These are phyloP conservation scores for Laupala kohalensis DNA, from an alignment of 1,140 invertebrate species.

Conservation along the genomic window DNA sequence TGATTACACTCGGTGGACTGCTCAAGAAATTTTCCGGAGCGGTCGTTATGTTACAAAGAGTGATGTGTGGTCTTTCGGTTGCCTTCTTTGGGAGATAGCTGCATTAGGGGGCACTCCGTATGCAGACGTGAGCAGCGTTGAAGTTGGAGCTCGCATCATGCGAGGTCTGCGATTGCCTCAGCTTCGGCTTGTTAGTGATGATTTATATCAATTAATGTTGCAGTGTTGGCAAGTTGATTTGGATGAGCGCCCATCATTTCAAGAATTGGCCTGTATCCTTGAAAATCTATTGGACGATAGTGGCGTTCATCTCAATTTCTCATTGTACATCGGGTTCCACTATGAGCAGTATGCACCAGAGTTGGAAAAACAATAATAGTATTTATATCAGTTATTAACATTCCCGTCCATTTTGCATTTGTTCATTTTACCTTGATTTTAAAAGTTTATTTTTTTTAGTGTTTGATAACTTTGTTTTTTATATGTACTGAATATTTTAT, in stretches of 20 bases:
- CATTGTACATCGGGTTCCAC: conserved; percentile 6
- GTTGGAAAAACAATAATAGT: neutral
- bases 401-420: neutral
- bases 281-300: conserved; percentile 7
- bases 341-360: conserved; percentile 10
- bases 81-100: conserved; percentile 69
- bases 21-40: conserved; percentile 56
- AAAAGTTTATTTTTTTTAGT: neutral
- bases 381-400: neutral
- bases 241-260: conserved; percentile 59
- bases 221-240: conserved; percentile 75
- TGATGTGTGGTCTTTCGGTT: conserved; percentile 71
- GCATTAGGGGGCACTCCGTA: conserved; percentile 71
- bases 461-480: neutral
- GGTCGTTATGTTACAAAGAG: conserved; percentile 49
- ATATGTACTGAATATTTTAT: neutral
- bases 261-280: conserved; percentile 31
- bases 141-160: conserved; percentile 52
- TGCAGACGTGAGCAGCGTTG: conserved; percentile 43
- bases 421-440: neutral
- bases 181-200: conserved; percentile 53
- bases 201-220: conserved; percentile 66
- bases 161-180: conserved; percentile 56
- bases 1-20: conserved; percentile 62
- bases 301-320: conserved; percentile 10